These are phyloP conservation scores for Etheostoma cragini DNA, from an alignment of 2,113 vertebrate species.

Conservation along the genomic window DNA sequence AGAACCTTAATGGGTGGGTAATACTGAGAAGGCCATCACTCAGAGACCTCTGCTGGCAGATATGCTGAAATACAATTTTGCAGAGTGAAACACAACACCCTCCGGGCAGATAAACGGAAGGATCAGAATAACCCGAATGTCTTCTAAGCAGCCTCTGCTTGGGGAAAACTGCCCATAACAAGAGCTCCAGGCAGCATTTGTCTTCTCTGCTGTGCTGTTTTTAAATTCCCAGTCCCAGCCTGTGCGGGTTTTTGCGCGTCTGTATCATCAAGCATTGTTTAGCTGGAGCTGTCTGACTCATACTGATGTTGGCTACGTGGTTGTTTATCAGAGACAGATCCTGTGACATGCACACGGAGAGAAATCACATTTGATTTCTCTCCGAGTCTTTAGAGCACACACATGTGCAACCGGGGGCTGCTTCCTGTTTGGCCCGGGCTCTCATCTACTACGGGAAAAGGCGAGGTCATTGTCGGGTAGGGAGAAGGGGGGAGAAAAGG, in stretches of 20 bases:
- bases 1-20: conserved; percentile 13
- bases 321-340: conserved; percentile 65
- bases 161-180: conserved; percentile 29
- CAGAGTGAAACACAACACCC: conserved; percentile 59
- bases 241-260: conserved; percentile 43
- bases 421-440: conserved; percentile 77
- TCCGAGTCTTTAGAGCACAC: conserved; percentile 64
- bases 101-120: conserved; percentile 45
- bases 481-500: conserved; percentile 7
- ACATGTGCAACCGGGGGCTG: conserved; percentile 68
- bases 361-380: conserved; percentile 77
- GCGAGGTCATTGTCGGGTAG: conserved; percentile 48
- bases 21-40: conserved; percentile 31
- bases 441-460: conserved; percentile 72
- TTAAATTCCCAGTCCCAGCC: conserved; percentile 16
- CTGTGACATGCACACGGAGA: conserved; percentile 58
- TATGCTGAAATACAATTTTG: conserved; percentile 61
- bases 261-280: conserved; percentile 47
- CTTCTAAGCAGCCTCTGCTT: conserved; percentile 46
- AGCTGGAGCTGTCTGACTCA: conserved; percentile 61
- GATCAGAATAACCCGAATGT: conserved; percentile 52
- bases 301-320: conserved; percentile 52
- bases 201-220: background rate
- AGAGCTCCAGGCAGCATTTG: conserved; percentile 15
- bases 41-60: conserved; percentile 74